These are phyloP conservation scores for Eleutherodactylus coqui DNA, from an alignment of 2,797 vertebrate species.

Conservation along the genomic window DNA sequence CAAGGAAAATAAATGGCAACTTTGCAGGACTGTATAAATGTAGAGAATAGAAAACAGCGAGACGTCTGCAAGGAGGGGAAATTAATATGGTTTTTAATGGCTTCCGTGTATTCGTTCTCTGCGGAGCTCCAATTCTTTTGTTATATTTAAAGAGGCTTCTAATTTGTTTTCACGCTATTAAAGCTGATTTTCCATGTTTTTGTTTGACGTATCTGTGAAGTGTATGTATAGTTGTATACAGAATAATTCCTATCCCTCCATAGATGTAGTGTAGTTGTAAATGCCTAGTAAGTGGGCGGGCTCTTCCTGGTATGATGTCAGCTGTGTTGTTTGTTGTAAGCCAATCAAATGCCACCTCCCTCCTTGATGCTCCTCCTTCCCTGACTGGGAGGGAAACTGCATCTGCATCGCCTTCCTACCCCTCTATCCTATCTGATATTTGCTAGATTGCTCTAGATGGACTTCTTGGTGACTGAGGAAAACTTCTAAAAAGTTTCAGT, in stretches of 20 bases:
- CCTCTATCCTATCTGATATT: not conserved
- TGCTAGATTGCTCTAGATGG: too few species aligned
- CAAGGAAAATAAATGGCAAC: constrained; percentile 44
- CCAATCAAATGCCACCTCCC: not conserved
- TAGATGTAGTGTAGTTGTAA: not conserved
- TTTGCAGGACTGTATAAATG: constrained; percentile 31
- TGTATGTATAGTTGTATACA: not conserved
- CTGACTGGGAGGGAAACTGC: not conserved
- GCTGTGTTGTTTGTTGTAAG: not conserved
- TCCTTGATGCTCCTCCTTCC: not conserved
- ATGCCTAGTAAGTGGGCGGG: not conserved
- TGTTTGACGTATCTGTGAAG: not conserved
- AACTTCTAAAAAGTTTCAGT: too few species aligned
- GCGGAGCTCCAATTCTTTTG: not conserved
- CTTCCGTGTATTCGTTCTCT: not conserved
- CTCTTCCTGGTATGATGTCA: not conserved
- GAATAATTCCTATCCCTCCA: not conserved
- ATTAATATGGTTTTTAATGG: not conserved
- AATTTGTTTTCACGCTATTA: not conserved
- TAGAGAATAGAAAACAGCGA: not conserved
- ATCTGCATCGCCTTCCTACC: not conserved
- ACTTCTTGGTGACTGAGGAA: not conserved
- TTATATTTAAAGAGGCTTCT: not conserved
- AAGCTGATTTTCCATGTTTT: not conserved
- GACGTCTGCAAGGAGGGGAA: not conserved